These are phyloP conservation scores for Dioctria rufipes DNA, from an alignment of 2,888 invertebrate species.

Conservation along the genomic window DNA sequence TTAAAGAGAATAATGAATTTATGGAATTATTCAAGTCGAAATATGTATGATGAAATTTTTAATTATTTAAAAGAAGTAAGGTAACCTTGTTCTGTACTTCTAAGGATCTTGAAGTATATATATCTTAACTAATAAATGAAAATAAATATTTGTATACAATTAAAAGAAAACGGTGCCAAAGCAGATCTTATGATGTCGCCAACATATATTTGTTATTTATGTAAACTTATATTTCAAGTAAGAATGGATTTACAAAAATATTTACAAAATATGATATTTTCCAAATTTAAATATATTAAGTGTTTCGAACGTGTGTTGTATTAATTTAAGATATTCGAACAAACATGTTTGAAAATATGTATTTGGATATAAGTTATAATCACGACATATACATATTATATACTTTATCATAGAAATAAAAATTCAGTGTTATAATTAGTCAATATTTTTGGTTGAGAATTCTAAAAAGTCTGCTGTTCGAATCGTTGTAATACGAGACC, in stretches of 20 bases:
- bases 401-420: too few relatives aligned
- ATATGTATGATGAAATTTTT: not conserved
- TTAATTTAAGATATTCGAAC: too few relatives aligned
- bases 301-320: constrained; percentile 35
- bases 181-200: constrained; percentile 60
- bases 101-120: constrained; percentile 3
- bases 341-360: too few relatives aligned
- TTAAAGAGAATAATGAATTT: not conserved
- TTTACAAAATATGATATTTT: constrained; percentile 44
- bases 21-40: constrained; percentile 7
- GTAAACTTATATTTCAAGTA: not conserved
- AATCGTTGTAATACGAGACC: too few relatives aligned
- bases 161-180: constrained; percentile 60
- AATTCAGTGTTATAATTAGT: too few relatives aligned
- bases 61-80: constrained; percentile 14
- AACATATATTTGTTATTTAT: constrained; percentile 56
- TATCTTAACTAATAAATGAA: constrained; percentile 33
- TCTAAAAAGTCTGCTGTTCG: too few relatives aligned
- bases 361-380: too few relatives aligned
- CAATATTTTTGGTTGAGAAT: too few relatives aligned
- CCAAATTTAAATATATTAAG: constrained; percentile 30
- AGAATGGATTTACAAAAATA: constrained; percentile 32
- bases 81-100: not conserved
- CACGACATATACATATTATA: too few relatives aligned
- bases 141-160: constrained; percentile 60